These are phyloP conservation scores for Tamias sibiricus DNA, from an alignment of 2,113 vertebrate species.

Conservation along the genomic window DNA sequence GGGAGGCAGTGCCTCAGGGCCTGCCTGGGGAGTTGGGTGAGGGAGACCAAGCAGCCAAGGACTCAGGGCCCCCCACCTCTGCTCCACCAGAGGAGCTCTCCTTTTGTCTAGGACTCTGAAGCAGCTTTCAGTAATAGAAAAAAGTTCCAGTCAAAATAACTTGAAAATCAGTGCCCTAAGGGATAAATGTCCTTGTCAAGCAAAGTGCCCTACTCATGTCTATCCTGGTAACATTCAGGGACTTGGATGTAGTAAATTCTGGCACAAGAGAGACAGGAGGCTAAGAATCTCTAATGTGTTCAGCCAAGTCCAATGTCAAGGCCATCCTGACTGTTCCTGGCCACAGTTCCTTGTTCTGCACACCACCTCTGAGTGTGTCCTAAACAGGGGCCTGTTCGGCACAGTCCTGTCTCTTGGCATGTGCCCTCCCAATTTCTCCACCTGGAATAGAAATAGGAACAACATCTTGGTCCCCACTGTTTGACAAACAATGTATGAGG, in stretches of 20 bases:
- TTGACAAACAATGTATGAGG: too few relatives aligned
- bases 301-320: slow-evolving; percentile 25
- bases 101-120: slow-evolving; percentile 39
- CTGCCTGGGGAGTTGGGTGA: neutral
- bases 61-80: neutral
- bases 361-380: neutral
- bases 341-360: neutral
- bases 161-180: slow-evolving; percentile 49
- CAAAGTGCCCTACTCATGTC: neutral
- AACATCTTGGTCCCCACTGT: neutral
- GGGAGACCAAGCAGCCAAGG: neutral
- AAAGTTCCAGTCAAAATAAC: slow-evolving; percentile 50
- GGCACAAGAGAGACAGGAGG: neutral
- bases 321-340: neutral
- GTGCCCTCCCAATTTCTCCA: neutral
- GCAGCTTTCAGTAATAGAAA: neutral
- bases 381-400: neutral
- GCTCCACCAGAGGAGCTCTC: neutral
- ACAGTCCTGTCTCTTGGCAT: neutral
- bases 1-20: neutral
- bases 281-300: neutral
- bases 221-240: slow-evolving; percentile 43
- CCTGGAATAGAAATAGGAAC: neutral
- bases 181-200: slow-evolving; percentile 66
- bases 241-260: neutral